phyloP scores from a whole-genome alignment of 2,888 invertebrate species.

The Achlya flavicornis region DNA sequence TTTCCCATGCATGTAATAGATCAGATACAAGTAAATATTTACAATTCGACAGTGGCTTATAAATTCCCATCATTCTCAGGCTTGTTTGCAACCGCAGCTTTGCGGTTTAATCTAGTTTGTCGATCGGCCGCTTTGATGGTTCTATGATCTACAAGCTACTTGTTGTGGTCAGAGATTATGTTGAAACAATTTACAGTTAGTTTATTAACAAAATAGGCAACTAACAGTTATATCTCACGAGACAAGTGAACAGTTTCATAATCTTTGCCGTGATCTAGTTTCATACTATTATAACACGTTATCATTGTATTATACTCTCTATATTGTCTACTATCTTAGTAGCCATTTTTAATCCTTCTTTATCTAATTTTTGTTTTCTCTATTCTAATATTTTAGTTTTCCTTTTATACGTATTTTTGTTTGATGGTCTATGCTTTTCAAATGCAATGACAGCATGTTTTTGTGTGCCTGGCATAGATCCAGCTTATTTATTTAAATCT shows the following conservation, averaged over 20 bases:
- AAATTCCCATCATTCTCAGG: conserved; percentile 9
- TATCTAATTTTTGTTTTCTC: too few relatives aligned
- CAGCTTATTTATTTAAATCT: background rate
- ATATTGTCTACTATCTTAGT: background rate
- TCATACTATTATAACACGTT: background rate
- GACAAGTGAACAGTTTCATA: conserved; percentile 3
- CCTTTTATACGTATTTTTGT: too few relatives aligned
- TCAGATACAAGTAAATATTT: conserved; percentile 3
- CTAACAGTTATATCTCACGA: conserved; percentile 15
- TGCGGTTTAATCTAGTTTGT: conserved; percentile 30
- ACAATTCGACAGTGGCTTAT: background rate
- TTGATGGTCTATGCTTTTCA: too few relatives aligned
- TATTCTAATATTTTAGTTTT: too few relatives aligned
- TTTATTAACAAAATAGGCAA: conserved; percentile 11
- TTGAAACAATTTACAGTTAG: conserved; percentile 13
- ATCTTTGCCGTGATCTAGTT: conserved; percentile 9
- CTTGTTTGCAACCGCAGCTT: conserved; percentile 15
- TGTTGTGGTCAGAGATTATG: conserved; percentile 21
- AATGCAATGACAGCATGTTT: too few relatives aligned
- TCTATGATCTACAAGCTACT: conserved; percentile 16
- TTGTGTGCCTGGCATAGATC: background rate
- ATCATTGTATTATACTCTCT: background rate
- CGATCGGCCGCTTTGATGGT: conserved; percentile 21
- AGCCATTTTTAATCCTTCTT: too few relatives aligned
- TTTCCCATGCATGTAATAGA: background rate